Evolutionary conservation across 2,888 invertebrate genomes (phyloP).

Genomic region (Didymodactylos carnosus): DNA sequence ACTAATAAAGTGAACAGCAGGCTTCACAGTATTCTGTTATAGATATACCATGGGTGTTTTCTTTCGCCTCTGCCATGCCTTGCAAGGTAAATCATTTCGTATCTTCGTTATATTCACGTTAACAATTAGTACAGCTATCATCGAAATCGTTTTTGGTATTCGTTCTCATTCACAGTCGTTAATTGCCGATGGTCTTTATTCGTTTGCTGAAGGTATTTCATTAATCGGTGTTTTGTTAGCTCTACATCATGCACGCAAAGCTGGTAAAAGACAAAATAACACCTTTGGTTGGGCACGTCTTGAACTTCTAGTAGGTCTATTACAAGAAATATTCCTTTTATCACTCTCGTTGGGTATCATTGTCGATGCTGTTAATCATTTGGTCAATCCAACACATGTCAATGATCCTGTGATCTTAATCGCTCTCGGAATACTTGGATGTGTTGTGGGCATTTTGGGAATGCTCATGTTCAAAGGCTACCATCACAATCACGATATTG

Average conservation of each 20-base stretch:
- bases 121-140: not conserved
- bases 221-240: not conserved
- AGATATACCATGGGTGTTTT: too few relatives aligned
- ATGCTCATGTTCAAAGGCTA: not conserved
- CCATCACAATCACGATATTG: not conserved
- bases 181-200: not conserved
- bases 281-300: not conserved
- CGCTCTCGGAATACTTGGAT: not conserved
- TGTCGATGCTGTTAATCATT: not conserved
- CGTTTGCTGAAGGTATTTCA: not conserved
- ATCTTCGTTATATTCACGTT: not conserved
- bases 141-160: not conserved
- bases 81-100: not conserved
- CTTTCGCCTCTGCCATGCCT: too few relatives aligned
- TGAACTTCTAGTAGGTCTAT: not conserved
- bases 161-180: not conserved
- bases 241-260: not conserved
- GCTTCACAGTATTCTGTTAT: too few relatives aligned
- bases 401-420: not conserved
- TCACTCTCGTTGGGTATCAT: not conserved
- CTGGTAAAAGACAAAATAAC: not conserved
- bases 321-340: not conserved
- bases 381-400: not conserved
- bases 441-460: not conserved
- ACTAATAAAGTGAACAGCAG: too few relatives aligned